phyloP scores from a whole-genome alignment of 64 coral and sea anemone species.

The Pocillopora verrucosa region DNA sequence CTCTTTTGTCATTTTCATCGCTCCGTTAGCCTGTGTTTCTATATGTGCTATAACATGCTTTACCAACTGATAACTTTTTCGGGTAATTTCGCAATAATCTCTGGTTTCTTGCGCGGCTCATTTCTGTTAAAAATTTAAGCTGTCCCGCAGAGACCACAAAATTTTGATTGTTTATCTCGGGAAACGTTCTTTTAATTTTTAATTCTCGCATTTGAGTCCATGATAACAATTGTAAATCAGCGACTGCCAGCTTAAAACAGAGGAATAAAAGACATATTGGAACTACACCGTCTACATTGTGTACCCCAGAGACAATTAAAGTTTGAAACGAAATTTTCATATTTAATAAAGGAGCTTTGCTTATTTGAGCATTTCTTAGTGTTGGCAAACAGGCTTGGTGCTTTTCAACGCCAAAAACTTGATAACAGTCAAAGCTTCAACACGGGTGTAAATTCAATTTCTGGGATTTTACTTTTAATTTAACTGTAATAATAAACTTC shows the following conservation, averaged over 20 bases:
- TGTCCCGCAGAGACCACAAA: slow-evolving; percentile 43
- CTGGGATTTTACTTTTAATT: slow-evolving; percentile 23
- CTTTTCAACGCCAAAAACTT: neutral
- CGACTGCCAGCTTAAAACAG: neutral
- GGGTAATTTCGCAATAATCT: neutral
- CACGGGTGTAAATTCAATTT: slow-evolving; percentile 47
- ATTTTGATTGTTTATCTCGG: slow-evolving; percentile 47
- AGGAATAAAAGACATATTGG: slow-evolving; percentile 3
- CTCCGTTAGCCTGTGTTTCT: neutral
- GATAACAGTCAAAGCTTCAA: neutral
- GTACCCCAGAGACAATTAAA: neutral
- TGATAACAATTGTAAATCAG: slow-evolving; percentile 40
- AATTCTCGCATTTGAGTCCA: slow-evolving; percentile 24
- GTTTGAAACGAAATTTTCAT: neutral
- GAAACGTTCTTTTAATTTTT: slow-evolving; percentile 55
- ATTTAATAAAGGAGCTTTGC: neutral
- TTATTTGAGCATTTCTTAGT: neutral
- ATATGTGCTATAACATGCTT: neutral
- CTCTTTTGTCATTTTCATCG: neutral
- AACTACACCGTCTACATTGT: neutral
- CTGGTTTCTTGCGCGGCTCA: neutral
- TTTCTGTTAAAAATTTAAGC: slow-evolving; percentile 48
- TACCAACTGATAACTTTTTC: slow-evolving; percentile 33
- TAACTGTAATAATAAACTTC: slow-evolving; percentile 22
- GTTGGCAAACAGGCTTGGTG: neutral